Evolutionary conservation across 2,888 invertebrate genomes (phyloP).

Genomic region (Leptinotarsa tumamoca): DNA sequence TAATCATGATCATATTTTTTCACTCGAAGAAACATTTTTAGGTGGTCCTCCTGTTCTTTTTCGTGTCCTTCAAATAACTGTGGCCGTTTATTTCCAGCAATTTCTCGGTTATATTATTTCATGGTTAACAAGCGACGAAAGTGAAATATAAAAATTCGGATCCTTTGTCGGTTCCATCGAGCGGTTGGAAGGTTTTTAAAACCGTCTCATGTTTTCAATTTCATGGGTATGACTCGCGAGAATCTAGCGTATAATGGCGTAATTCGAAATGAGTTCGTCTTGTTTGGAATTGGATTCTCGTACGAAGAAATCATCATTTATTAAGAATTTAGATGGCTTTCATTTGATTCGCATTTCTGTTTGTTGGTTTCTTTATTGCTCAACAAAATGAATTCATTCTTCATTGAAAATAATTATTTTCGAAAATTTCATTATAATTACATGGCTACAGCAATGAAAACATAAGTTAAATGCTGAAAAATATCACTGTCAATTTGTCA

Average conservation of each 20-base stretch:
- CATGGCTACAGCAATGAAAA: too few relatives aligned
- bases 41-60: neutral
- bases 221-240: conserved; percentile 45
- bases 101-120: conserved; percentile 1
- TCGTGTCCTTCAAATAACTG: neutral
- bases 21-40: neutral
- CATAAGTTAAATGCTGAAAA: too few relatives aligned
- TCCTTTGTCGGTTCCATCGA: conserved; percentile 9
- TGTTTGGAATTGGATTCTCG: neutral
- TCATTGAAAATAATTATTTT: too few relatives aligned
- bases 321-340: too few relatives aligned
- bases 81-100: neutral
- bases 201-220: conserved; percentile 48
- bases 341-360: neutral
- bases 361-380: too few relatives aligned
- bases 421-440: too few relatives aligned
- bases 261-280: conserved; percentile 36
- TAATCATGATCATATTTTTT: neutral
- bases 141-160: conserved; percentile 14
- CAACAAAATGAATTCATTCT: too few relatives aligned
- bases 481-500: too few relatives aligned
- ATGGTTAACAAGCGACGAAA: conserved; percentile 15
- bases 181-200: neutral
- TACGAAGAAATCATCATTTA: neutral
- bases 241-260: conserved; percentile 46